Conservation (phyloP, 2,888 invertebrate genomes). For the Melieria picta region DNA sequence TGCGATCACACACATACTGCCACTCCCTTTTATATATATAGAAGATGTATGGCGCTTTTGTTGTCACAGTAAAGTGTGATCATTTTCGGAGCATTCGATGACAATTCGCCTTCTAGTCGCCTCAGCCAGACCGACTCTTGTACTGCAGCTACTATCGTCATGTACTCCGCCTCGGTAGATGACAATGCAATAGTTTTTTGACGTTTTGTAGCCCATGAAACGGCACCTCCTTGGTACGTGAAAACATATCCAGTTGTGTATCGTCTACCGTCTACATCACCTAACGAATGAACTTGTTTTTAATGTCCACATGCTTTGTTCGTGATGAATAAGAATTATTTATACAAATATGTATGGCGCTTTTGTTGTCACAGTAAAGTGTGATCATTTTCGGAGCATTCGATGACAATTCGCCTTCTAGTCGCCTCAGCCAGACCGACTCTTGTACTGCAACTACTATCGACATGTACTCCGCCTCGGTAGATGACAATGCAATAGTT, state of each 20-base stretch:
- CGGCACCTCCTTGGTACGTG: constrained; percentile 34
- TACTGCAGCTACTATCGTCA: constrained; percentile 32
- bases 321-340: no score
- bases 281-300: no score
- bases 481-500: constrained; percentile 39
- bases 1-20: no score
- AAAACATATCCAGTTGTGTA: constrained; percentile 40
- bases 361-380: constrained; percentile 31
- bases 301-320: no score
- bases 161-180: constrained; percentile 42
- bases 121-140: constrained; percentile 38
- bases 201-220: constrained; percentile 37
- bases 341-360: constrained; percentile 28
- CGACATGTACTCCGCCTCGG: constrained; percentile 41
- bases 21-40: no score
- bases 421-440: constrained; percentile 33
- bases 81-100: not conserved
- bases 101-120: constrained; percentile 28
- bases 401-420: constrained; percentile 23
- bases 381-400: constrained; percentile 5
- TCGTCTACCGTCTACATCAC: constrained; percentile 32
- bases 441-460: constrained; percentile 37
- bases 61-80: constrained; percentile 26
- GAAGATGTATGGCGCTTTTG: constrained; percentile 31
- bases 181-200: constrained; percentile 39